Evolutionary conservation across 2,888 invertebrate species (phyloP).

Genomic region (Chaitophorus viminalis): DNA sequence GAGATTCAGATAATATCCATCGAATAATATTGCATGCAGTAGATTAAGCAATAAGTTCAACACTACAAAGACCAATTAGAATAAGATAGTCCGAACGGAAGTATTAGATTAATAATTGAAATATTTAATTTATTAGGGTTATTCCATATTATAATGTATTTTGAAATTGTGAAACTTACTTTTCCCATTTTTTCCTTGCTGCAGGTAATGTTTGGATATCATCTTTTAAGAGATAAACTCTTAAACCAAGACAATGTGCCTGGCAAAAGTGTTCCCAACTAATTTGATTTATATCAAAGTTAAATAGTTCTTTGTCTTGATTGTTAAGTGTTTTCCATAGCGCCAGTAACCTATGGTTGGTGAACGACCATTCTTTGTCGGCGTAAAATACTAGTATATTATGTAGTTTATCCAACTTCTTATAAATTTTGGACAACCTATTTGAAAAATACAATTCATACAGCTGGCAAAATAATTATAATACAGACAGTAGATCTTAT

Average conservation of each 20-base stretch:
- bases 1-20: too few relatives aligned
- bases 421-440: conserved; percentile 70
- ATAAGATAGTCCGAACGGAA: too few relatives aligned
- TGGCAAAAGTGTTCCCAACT: conserved; percentile 70
- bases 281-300: conserved; percentile 69
- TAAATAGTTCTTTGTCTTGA: conserved; percentile 67
- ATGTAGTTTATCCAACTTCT: conserved; percentile 69
- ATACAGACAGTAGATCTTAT: not conserved
- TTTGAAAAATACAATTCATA: not conserved
- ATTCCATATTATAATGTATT: not conserved
- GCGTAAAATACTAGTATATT: conserved; percentile 70
- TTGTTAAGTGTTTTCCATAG: conserved; percentile 66
- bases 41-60: too few relatives aligned
- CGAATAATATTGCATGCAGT: too few relatives aligned
- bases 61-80: too few relatives aligned
- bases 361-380: conserved; percentile 69
- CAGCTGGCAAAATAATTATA: conserved; percentile 67
- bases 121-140: too few relatives aligned
- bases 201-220: conserved; percentile 67
- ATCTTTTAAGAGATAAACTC: conserved; percentile 70
- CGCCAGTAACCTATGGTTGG: conserved; percentile 66
- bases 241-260: conserved; percentile 70
- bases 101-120: too few relatives aligned
- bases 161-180: not conserved
- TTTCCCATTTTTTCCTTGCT: conserved; percentile 66